Evolutionary conservation across 1,140 invertebrate genomes (phyloP).

Genomic region (Pantala flavescens): DNA sequence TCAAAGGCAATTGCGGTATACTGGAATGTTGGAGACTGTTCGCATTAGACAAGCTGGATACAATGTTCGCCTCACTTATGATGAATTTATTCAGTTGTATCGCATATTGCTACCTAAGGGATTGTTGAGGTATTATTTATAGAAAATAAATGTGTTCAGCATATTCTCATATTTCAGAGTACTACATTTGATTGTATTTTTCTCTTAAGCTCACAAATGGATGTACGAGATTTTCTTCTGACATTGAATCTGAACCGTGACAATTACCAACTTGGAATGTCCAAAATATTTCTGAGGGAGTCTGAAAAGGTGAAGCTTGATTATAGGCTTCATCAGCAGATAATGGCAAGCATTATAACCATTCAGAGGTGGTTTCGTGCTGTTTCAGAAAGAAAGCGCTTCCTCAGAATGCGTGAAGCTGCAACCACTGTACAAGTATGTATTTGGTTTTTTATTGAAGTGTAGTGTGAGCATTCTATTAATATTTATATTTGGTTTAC

Average conservation of each 20-base stretch:
- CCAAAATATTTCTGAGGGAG: constrained; percentile 87
- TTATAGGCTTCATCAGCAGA: constrained; percentile 82
- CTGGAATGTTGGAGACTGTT: constrained; percentile 94
- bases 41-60: constrained; percentile 90
- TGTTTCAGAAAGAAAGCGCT: constrained; percentile 63
- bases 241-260: constrained; percentile 71
- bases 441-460: constrained; percentile 3
- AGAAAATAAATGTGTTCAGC: background rate
- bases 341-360: constrained; percentile 81
- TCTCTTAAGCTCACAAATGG: constrained; percentile 52
- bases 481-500: background rate
- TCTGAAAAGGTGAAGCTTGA: constrained; percentile 90
- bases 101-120: constrained; percentile 84
- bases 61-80: constrained; percentile 84
- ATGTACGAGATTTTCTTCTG: constrained; percentile 68
- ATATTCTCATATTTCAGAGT: background rate
- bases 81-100: constrained; percentile 88
- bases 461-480: constrained; percentile 15
- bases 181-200: background rate
- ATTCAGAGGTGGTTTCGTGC: constrained; percentile 88
- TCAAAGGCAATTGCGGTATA: constrained; percentile 74
- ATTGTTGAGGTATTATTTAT: constrained; percentile 43
- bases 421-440: constrained; percentile 62
- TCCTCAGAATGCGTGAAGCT: constrained; percentile 59
- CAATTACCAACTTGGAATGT: constrained; percentile 84